Conservation (phyloP, 2,797 vertebrate species). For the Urophycis tenuis region DNA sequence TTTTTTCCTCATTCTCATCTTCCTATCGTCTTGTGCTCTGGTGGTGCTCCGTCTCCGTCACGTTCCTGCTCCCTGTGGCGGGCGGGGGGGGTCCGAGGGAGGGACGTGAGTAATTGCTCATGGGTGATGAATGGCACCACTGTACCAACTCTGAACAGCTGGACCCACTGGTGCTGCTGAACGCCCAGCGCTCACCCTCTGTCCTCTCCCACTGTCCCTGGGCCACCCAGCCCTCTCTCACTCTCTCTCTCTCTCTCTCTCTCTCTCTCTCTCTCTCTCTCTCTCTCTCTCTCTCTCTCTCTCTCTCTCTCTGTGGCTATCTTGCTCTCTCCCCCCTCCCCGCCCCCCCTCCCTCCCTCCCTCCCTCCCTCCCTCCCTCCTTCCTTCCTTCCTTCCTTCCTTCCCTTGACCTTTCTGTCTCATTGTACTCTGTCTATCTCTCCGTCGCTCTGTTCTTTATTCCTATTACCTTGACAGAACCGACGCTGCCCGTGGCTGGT, state of each 20-base stretch:
- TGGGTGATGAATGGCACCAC: slow-evolving; percentile 63
- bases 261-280: neutral
- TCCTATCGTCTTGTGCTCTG: neutral
- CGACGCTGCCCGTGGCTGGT: neutral
- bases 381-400: neutral
- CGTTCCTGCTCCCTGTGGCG: neutral
- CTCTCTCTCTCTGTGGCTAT: too few relatives aligned
- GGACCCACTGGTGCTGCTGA: slow-evolving; percentile 28
- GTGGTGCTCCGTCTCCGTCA: neutral
- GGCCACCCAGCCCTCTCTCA: neutral
- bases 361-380: neutral
- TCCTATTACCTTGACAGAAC: neutral
- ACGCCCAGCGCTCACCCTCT: neutral
- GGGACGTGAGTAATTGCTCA: slow-evolving; percentile 53
- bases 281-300: too few relatives aligned
- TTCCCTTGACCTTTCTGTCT: neutral
- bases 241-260: neutral
- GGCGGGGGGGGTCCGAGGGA: slow-evolving; percentile 1
- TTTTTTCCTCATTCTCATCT: neutral
- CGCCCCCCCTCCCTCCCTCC: too few relatives aligned
- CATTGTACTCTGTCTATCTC: neutral
- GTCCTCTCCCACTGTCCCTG: neutral
- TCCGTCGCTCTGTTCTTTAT: neutral
- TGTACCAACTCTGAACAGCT: slow-evolving; percentile 58
- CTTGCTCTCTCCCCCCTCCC: neutral